Base-by-base conservation (phyloP, 2,797 vertebrate genomes). In the Chromis chromis region DNA sequence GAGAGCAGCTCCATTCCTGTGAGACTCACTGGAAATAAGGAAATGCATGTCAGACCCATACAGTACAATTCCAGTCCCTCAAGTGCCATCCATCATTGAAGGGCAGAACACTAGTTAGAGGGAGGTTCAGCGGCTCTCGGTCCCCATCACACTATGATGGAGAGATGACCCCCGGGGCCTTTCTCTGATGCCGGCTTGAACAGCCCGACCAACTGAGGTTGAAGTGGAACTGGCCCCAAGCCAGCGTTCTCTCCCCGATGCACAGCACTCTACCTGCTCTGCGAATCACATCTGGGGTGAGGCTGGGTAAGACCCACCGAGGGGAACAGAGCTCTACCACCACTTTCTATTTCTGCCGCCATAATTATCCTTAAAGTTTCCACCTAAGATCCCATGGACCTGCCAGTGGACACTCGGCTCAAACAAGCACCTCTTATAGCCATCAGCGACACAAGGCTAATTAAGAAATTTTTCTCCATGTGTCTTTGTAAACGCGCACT, bases 61-160 rank as follows among this genome's bases (percentile, higher is more conserved):
- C 86, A 89, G 87, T 90, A 88, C 91, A 86, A 93, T 87, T 91
- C 88, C 52, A 89, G 84, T 95, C 93, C 92, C 94, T 92, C 90
- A 90, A 93, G 93, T 93, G 88, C 86, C 88, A 94, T 94, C 92
- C 93, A 95, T 95, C 94, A 95, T 91, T 84, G 91, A 88, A 92
- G 94, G 93, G 88, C 93, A 92, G 89, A 92, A 91, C 90, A 93
- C 91, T 92, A 93, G 93, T 94, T 94, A 93, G 91, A 92, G 89
- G 85, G 90, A 87, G 90, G 90, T 94, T 91, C 88, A 82, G 89
- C 81, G 13, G 85, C 91, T 89, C 82, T 80, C 60, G 28, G 83
- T 85, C 83, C 84, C 86, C 75, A 80, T 90, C 89, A 82, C 81
- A 84, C 79, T 78, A 74, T 90, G 90, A 93, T 89, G 91, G 90